These are phyloP conservation scores for Tuta absoluta DNA, from an alignment of 2,888 invertebrate species.

Conservation along the genomic window DNA sequence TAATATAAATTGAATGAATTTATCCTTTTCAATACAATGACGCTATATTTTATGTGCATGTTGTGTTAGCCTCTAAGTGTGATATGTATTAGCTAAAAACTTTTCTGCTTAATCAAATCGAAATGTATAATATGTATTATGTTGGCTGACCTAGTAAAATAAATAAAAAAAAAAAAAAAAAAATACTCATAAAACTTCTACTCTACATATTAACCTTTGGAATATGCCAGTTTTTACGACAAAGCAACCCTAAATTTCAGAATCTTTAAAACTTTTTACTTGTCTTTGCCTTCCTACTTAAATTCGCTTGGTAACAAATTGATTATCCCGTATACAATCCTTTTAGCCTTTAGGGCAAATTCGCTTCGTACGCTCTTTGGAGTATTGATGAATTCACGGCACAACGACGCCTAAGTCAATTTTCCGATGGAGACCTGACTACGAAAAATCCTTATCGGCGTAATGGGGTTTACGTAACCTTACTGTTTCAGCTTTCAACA, in stretches of 20 bases:
- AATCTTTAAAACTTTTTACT: neutral
- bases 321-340: constrained; percentile 11
- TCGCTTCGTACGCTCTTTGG: constrained; percentile 6
- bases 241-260: neutral
- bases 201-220: constrained; percentile 6
- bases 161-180: too few relatives aligned
- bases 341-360: constrained; percentile 13
- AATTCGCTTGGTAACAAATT: constrained; percentile 9
- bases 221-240: neutral
- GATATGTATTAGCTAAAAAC: too few relatives aligned
- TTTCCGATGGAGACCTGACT: constrained; percentile 3
- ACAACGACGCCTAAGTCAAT: constrained; percentile 17
- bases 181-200: too few relatives aligned
- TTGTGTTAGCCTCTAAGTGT: too few relatives aligned
- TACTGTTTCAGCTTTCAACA: constrained; percentile 91
- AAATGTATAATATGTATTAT: too few relatives aligned
- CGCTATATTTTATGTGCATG: too few relatives aligned
- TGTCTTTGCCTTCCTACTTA: too few relatives aligned
- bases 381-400: constrained; percentile 14
- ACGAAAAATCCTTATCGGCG: constrained; percentile 8
- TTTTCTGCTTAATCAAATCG: too few relatives aligned
- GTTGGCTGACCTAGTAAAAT: too few relatives aligned
- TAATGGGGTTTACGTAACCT: constrained; percentile 21
- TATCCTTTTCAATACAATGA: too few relatives aligned
- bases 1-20: too few relatives aligned